Conservation (phyloP, 2,797 vertebrate species). For the Sebastes steindachneri region DNA sequence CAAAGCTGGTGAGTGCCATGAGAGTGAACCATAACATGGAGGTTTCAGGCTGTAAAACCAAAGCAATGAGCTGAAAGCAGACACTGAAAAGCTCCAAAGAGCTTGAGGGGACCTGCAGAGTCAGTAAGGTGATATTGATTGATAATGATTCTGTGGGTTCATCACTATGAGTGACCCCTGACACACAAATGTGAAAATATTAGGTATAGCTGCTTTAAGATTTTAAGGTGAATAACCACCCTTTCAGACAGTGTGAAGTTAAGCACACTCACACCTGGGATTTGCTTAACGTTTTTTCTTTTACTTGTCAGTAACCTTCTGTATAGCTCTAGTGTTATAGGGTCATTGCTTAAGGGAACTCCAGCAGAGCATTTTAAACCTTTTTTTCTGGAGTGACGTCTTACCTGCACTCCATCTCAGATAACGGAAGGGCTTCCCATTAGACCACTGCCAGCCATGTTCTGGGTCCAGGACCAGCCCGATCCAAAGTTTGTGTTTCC, state of each 20-base stretch:
- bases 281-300: background rate
- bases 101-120: background rate
- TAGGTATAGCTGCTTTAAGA: background rate
- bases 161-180: background rate
- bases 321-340: background rate
- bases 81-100: background rate
- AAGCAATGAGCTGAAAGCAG: background rate
- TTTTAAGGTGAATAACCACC: background rate
- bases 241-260: background rate
- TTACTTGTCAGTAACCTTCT: background rate
- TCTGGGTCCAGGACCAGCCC: conserved; percentile 88
- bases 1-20: background rate
- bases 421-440: conserved; percentile 88
- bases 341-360: background rate
- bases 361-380: background rate
- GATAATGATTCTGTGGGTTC: background rate
- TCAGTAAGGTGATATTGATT: background rate
- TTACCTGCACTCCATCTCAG: conserved; percentile 91
- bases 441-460: conserved; percentile 92
- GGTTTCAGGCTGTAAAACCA: background rate
- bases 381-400: conserved; percentile 10
- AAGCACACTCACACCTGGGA: background rate
- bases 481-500: conserved; percentile 86
- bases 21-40: background rate
- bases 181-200: background rate